Evolutionary conservation across 2,113 vertebrate genomes (phyloP), one percentile per base, ranked within the genome.

Genomic region (Pandion haliaetus): DNA sequence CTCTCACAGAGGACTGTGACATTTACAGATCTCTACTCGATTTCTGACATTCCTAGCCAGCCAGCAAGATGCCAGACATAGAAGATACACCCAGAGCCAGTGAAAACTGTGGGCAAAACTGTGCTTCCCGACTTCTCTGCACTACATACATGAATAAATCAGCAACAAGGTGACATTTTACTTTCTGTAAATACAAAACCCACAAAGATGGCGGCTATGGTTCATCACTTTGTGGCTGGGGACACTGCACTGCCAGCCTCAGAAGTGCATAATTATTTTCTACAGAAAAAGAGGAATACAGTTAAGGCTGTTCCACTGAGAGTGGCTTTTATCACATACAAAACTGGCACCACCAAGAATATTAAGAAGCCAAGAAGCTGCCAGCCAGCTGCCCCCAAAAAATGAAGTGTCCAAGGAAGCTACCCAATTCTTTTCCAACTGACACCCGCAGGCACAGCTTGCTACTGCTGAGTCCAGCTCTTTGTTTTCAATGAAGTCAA

Each of bases 61-160:
- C 9, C 63, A 86, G 55, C 11, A 42, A 45, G 36, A 45, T 4
- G 21, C 5, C 32, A 52, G 63, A 82, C 15, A 57, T 2, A 55
- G 31, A 66, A 94, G 76, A 8, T 5, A 20, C 25, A 38, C 36
- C 18, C 59, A 65, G 24, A 50, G 54, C 21, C 65, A 59, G 21
- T 3, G 17, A 73, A 44, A 73, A 3, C 12, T 3, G 28, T 0
- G 0, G 25, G 40, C 47, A 85, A 57, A 71, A 20, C 20, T 0
- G 3, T 3, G 19, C 69, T 58, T 62, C 77, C 55, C 2, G 3
- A 26, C 24, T 31, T 26, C 52, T 38, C 10, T 8, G 44, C 0
- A 0, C 12, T 11, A 25, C 1, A 1, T 8, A 24, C 9, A 2
- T 0, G 7, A 74, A 26, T 31, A 54, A 78, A n/a, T 24, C 66